A percentile compares a stretch with the other conserved stretches of the same genome.
Evolutionary conservation across 2,888 invertebrate species (phyloP).

Genomic region (Drosophila diplacantha): DNA sequence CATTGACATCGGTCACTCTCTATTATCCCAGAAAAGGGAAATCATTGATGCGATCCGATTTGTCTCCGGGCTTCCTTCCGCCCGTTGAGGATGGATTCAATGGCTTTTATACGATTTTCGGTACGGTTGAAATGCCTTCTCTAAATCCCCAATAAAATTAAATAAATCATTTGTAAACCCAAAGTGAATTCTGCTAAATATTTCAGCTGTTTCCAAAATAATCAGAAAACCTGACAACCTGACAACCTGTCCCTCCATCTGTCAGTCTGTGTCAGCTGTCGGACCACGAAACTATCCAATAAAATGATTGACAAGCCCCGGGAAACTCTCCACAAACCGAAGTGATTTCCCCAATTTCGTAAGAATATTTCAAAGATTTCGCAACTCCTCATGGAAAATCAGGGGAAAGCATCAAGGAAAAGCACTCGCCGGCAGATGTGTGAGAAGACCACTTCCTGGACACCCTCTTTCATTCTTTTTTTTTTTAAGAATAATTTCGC

Average conservation of each 20-base stretch:
- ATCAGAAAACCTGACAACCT: background rate
- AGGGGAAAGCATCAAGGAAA: background rate
- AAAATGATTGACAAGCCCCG: slow-evolving; percentile 22
- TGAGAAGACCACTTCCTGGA: slow-evolving; percentile 8
- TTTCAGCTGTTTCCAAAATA: slow-evolving; percentile 1
- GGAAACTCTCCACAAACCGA: slow-evolving; percentile 3
- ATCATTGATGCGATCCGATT: slow-evolving; percentile 33
- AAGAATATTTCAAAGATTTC: slow-evolving; percentile 10
- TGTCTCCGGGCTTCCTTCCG: slow-evolving; percentile 10
- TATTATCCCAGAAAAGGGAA: slow-evolving; percentile 18
- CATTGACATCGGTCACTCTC: slow-evolving; percentile 33
- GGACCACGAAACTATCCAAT: slow-evolving; percentile 8
- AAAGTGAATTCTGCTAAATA: background rate
- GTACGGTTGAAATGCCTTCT: too few species aligned
- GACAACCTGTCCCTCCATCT: slow-evolving; percentile 22
- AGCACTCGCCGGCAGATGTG: slow-evolving; percentile 2
- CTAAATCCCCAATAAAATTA: background rate
- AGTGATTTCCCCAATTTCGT: background rate
- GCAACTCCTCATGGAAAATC: slow-evolving; percentile 10
- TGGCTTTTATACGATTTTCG: slow-evolving; percentile 6
- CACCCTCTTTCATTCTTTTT: background rate
- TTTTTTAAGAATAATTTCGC: slow-evolving; percentile 1
- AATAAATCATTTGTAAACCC: background rate
- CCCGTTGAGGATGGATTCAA: background rate
- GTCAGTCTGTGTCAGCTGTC: slow-evolving; percentile 3